Conservation (phyloP, 2,113 vertebrate genomes). For the Copsychus sechellarum region DNA sequence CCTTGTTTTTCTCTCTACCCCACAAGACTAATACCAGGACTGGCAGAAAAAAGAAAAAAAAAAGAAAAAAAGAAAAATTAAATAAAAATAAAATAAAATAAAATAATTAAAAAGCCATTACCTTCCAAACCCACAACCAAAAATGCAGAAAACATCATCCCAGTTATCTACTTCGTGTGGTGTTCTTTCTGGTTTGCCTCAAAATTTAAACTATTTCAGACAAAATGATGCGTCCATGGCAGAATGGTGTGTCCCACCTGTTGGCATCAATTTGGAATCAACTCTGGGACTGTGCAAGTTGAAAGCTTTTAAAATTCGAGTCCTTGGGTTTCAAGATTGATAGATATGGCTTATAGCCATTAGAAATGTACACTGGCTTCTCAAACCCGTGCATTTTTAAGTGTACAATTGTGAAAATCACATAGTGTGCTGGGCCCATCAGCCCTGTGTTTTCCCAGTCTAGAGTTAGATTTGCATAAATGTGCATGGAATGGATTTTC, state of each 20-base stretch:
- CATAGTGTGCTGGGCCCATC: not conserved
- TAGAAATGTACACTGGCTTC: not conserved
- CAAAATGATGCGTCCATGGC: rapidly evolving
- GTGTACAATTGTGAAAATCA: not conserved
- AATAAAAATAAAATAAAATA: not conserved
- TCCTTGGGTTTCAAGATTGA: not conserved
- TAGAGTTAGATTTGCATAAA: not conserved
- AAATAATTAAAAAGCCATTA: not conserved
- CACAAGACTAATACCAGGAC: not conserved
- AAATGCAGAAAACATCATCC: not conserved
- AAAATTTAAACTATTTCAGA: not conserved
- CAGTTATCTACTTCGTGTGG: not conserved
- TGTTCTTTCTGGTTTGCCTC: not conserved
- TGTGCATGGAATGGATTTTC: not conserved
- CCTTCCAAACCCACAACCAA: not conserved
- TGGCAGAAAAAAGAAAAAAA: not conserved
- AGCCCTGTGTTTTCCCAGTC: not conserved
- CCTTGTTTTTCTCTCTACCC: not conserved
- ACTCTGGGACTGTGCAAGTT: not conserved
- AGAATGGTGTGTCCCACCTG: not conserved
- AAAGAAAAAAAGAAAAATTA: not conserved
- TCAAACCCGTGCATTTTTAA: not conserved
- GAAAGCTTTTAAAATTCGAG: not conserved
- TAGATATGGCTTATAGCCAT: not conserved
- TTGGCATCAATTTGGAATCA: not conserved